Evolutionary conservation across 1,140 invertebrate species (phyloP).

Genomic region (Caenorhabditis inopinata): DNA sequence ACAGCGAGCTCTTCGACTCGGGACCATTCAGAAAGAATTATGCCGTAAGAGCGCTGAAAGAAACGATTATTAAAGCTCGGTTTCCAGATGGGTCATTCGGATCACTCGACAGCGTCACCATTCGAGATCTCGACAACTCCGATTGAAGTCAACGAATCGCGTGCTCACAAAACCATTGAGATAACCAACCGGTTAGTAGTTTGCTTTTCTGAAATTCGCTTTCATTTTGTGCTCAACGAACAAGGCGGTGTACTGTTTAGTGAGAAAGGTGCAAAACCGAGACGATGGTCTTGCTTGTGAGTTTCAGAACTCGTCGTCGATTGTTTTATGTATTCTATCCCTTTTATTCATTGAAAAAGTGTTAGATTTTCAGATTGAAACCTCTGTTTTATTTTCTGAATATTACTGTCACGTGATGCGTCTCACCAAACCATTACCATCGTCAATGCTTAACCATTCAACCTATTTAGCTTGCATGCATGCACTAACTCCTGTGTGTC

Average conservation of each 20-base stretch:
- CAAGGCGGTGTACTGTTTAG: background rate
- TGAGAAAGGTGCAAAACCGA: conserved; percentile 27
- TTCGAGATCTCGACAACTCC: conserved; percentile 64
- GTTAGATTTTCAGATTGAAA: too few relatives aligned
- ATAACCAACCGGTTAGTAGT: conserved; percentile 57
- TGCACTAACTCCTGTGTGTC: background rate
- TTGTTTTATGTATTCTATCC: conserved; percentile 1
- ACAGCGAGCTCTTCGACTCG: conserved; percentile 58
- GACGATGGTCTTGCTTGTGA: conserved; percentile 42
- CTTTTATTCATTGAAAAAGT: background rate
- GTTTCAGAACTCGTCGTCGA: conserved; percentile 18
- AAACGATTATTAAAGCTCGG: background rate
- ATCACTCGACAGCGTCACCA: conserved; percentile 60
- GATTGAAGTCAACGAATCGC: conserved; percentile 62
- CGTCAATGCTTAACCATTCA: background rate
- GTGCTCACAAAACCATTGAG: conserved; percentile 60
- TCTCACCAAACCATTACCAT: too few relatives aligned
- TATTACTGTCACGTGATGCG: too few relatives aligned
- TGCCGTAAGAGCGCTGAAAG: background rate
- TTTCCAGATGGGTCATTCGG: background rate
- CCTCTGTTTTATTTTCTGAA: too few relatives aligned
- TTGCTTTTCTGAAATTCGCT: background rate
- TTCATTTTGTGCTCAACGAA: too few relatives aligned
- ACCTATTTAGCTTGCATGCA: background rate
- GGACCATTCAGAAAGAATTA: conserved; percentile 51